Evolutionary conservation across 1,140 invertebrate species (phyloP), one percentile per base, ranked within the genome.

Genomic region (Paraescarpia echinospica): DNA sequence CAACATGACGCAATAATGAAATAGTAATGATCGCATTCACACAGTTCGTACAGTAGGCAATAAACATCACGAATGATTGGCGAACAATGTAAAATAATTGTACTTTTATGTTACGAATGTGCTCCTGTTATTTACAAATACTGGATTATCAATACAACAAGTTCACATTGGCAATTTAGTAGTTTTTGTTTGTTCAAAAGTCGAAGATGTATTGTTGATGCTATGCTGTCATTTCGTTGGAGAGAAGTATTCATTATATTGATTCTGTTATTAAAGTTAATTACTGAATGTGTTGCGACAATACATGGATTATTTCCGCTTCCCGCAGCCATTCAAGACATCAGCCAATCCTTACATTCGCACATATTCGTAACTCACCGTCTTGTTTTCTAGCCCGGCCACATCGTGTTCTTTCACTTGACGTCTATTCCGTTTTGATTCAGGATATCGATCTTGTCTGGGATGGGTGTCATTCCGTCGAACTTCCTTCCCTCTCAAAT

Each of bases 371-470:
- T 91, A 34, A 95, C 95, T 94, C 89, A 94, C 59, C 92, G 94
- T 94, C 89, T 94, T 95, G 34, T 94, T 94, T 89, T 95, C 94
- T 88, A 95, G 94, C 33, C 95, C 93, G 34, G 92, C 93, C 5
- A 95, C 93, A 33, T 95, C 95, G 34, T 95, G 93, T 34, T 95
- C 94, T 93, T 94, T 94, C 31, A 94, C 2, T 77, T 77, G 59
- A 77, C 4, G 59, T 18, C 59, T 6, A 77, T 77, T 77, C 94
- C 88, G 95, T 94, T 77, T 95, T 94, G 6, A 93, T 93, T 12
- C 91, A 27, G n/a, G 59, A 77, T 12, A 18, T 4, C 59, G 59
- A 12, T 77, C 22, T 94, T 89, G 35, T 94, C 91, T 14, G 91
- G 91, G 22, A 27, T 27, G 59, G 4, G 14, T 31, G 18, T 31